phyloP scores from a whole-genome alignment of 2,797 vertebrate species.

The Gadopsis bispinosus region DNA sequence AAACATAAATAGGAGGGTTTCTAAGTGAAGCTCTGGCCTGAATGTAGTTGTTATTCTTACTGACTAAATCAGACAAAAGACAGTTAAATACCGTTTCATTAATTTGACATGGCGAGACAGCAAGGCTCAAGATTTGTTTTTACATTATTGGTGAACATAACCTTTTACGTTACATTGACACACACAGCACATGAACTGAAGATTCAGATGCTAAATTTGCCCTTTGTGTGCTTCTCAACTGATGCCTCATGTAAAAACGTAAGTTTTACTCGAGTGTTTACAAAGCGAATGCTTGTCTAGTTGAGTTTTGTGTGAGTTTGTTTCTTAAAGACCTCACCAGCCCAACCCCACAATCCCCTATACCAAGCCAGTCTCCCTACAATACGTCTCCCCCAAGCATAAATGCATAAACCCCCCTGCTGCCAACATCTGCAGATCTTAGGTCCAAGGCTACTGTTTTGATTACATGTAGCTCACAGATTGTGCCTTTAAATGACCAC shows the following conservation, averaged over 20 bases:
- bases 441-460: conserved; percentile 5
- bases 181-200: background rate
- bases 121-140: background rate
- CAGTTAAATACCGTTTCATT: background rate
- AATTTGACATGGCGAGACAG: background rate
- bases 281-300: background rate
- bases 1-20: background rate
- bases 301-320: background rate
- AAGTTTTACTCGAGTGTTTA: background rate
- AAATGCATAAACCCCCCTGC: background rate
- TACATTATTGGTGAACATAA: background rate
- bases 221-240: background rate
- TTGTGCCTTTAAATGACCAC: conserved; percentile 22
- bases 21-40: background rate
- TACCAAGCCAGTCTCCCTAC: background rate
- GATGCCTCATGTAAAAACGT: background rate
- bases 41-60: background rate
- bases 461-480: conserved; percentile 15
- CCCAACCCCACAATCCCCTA: background rate
- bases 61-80: background rate
- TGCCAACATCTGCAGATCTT: conserved; percentile 5
- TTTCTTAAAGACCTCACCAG: background rate
- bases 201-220: background rate
- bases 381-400: background rate
- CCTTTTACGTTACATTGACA: background rate